Evolutionary conservation across 2,888 invertebrate species (phyloP).

Genomic region (Cantharis lateralis): DNA sequence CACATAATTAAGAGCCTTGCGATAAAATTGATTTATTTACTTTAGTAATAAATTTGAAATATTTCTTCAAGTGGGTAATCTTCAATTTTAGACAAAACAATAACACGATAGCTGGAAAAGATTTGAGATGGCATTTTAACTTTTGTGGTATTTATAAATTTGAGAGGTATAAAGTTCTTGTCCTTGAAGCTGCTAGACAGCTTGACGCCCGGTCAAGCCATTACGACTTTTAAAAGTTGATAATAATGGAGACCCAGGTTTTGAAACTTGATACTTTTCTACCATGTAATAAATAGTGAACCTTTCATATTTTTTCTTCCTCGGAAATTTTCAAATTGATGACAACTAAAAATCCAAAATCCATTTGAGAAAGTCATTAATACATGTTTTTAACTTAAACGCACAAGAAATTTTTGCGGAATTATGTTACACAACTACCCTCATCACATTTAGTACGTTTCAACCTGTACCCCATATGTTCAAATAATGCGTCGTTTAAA

Average conservation of each 20-base stretch:
- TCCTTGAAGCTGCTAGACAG: conserved; percentile 36
- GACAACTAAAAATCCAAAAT: background rate
- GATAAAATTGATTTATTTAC: background rate
- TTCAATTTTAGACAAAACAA: background rate
- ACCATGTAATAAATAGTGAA: conserved; percentile 14
- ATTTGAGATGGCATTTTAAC: background rate
- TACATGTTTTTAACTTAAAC: background rate
- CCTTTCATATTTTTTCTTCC: background rate
- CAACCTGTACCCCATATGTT: background rate
- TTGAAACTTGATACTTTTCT: conserved; percentile 36
- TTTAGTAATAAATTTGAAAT: background rate
- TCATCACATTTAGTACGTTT: background rate
- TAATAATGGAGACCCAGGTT: conserved; percentile 25
- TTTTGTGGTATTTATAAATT: conserved; percentile 11
- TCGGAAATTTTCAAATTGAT: background rate
- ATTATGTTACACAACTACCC: background rate
- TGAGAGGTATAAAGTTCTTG: conserved; percentile 16
- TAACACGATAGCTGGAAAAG: background rate
- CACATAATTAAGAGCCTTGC: background rate
- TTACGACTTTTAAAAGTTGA: conserved; percentile 20
- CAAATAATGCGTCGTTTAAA: background rate
- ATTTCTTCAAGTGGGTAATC: background rate
- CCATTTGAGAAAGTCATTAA: background rate
- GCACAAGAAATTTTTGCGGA: background rate
- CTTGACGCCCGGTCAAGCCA: conserved; percentile 35